Base-by-base conservation (phyloP, 64 coral and sea anemone genomes). In the Orbicella faveolata region DNA sequence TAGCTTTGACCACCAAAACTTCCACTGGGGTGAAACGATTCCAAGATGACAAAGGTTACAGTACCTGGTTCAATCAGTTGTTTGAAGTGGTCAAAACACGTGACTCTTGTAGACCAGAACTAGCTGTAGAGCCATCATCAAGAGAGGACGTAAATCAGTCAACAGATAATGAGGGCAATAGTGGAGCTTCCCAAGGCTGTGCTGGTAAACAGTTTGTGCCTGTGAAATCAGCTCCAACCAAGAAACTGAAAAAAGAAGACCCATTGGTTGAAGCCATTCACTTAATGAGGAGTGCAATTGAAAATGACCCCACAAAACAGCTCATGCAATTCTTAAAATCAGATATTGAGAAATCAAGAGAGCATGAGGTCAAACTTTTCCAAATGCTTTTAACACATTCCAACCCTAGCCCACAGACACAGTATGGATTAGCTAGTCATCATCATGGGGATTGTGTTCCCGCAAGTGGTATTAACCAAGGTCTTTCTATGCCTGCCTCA, bases 281-380 rank as follows among this genome's bases (percentile, higher is more conserved):
- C 3, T 4, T 83, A 2, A 80, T 89, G 17, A 94, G 34, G 75
- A 80, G 62, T n/a, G 73, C 25, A 61, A 80, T 89, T 83, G 7
- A 68, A 89, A 89, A 94, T 39, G 92, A 94, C 72, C 87, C 85
- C 67, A 88, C 76, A 81, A 93, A 93, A 25, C n/a, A 92, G 21
- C 90, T 92, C 76, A 92, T 92, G 62, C 19, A 92, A n/a, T 92
- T 92, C 75, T 81, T 88, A 87, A 88, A 89, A 81, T 86, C 87
- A 87, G 92, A 93, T 77, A 93, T 89, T 52, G 77, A 93, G 48
- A 93, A 77, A 79, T 64, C 92, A 41, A 86, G 86, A 23, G 48
- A n/a, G n/a, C n/a, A n/a, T n/a, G n/a, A n/a, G n/a, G n/a, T n/a
- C n/a, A n/a, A n/a, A n/a, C n/a, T n/a, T n/a, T n/a, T n/a, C n/a